Evolutionary conservation across 2,113 vertebrate species (phyloP), one percentile per base, ranked within the genome.

Genomic region (Patagioenas fasciata): DNA sequence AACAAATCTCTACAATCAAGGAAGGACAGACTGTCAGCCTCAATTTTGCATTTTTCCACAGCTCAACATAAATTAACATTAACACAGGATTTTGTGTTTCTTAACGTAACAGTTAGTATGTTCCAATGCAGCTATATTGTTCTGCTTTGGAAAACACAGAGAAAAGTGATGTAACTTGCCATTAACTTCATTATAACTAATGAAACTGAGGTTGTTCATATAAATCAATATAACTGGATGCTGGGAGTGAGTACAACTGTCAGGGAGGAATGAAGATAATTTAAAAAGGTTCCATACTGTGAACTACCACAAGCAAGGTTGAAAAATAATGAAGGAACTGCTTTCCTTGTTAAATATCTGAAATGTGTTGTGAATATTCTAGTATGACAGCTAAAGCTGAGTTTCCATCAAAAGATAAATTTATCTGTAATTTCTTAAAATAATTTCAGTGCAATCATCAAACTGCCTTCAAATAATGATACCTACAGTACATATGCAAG

Each of bases 391-490:
- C 74, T 31, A 80, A 74, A 83, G 57, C 60, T 28, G 58, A 91
- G 82, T 93, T 97, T 90, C 92, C 54, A 86, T 57, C 51, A 72
- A 79, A 95, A 93, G 78, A 66, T 18, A 1, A 47, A 78, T 57
- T n/a, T 48, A 80, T 81, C 38, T 47, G 81, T 82, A 88, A 91
- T 95, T 97, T 96, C 61, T 89, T 74, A 51, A 51, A 50, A 91
- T 72, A 91, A n/a, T 47, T 96, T 66, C 81, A 88, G 78, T 62
- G 34, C 25, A 81, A 32, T 94, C 95, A 95, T 96, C 95, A 97
- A 97, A 95, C 75, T 96, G 90, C 66, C 44, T 95, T 96, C 93
- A 97, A 91, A 96, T 96, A 97, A 95, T 96, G 90, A 95, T 91
- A 96, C 40, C 66, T 78, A 95, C 47, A 89, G 34, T 80, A 94